These are phyloP conservation scores for Diacarnus erythraeanus DNA, from an alignment of 37 sponge, comb jelly and placozoan species.

Conservation along the genomic window DNA sequence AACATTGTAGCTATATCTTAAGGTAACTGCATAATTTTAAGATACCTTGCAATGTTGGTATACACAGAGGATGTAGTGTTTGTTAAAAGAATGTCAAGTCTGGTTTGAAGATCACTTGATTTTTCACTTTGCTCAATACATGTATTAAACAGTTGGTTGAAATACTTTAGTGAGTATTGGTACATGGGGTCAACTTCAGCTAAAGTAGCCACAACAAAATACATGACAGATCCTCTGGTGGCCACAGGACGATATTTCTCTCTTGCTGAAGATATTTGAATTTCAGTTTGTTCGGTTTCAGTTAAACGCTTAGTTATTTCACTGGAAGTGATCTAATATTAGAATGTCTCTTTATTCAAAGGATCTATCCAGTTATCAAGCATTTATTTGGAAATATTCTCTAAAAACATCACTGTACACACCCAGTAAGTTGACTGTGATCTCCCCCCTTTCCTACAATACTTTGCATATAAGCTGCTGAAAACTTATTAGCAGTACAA, in stretches of 20 bases:
- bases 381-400: too few species aligned
- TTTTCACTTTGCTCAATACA: conserved; percentile 95
- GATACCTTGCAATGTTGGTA: conserved; percentile 90
- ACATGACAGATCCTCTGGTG: conserved; percentile 94
- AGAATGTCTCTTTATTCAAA: too few species aligned
- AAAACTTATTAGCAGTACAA: too few species aligned
- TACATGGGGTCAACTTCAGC: conserved; percentile 99
- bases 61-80: conserved; percentile 81
- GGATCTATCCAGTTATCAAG: too few species aligned
- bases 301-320: conserved; percentile 87
- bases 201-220: conserved; percentile 94
- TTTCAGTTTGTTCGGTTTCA: conserved; percentile 96
- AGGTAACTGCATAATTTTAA: background rate
- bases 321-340: conserved; percentile 68
- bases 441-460: too few species aligned
- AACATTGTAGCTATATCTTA: background rate
- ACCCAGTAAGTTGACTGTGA: too few species aligned
- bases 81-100: conserved; percentile 81
- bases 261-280: conserved; percentile 83
- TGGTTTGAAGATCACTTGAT: conserved; percentile 67
- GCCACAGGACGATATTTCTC: conserved; percentile 97
- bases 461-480: too few species aligned
- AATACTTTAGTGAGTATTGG: conserved; percentile 99
- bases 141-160: conserved; percentile 87
- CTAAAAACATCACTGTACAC: too few species aligned